A percentile compares a stretch with the other conserved stretches of the same genome.
Conservation (phyloP, 2,113 vertebrate genomes). For the Heterotilapia buettikoferi region DNA sequence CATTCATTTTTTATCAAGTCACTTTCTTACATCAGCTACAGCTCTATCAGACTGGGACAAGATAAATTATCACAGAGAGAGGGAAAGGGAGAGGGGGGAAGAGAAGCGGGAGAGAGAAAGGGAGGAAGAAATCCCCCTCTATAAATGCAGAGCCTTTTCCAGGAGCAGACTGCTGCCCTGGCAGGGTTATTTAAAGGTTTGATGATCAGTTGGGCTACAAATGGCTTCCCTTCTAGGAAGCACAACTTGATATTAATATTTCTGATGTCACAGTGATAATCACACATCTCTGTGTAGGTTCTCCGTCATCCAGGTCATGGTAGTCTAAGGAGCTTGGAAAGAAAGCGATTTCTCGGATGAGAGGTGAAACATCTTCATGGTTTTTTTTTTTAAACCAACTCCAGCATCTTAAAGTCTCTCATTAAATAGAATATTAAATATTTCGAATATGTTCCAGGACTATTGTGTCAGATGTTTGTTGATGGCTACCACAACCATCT, state of each 20-base stretch:
- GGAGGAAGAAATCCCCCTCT: background rate
- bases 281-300: background rate
- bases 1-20: slow-evolving; percentile 38
- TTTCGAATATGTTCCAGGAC: background rate
- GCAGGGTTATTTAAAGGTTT: slow-evolving; percentile 54
- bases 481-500: too few species aligned
- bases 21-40: background rate
- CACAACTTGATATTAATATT: slow-evolving; percentile 17
- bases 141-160: slow-evolving; percentile 30
- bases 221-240: slow-evolving; percentile 21
- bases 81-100: background rate
- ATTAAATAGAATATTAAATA: background rate
- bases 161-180: slow-evolving; percentile 17
- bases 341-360: background rate
- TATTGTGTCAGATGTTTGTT: background rate
- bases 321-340: fast-evolving
- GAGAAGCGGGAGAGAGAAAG: background rate
- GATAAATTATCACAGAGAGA: background rate
- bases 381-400: fast-evolving
- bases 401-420: background rate
- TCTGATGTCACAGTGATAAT: background rate
- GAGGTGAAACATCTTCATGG: background rate
- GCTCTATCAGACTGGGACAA: background rate
- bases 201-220: slow-evolving; percentile 11
- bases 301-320: background rate